These are phyloP conservation scores for Holotrichia oblita DNA, from an alignment of 1,140 invertebrate genomes.

Conservation along the genomic window DNA sequence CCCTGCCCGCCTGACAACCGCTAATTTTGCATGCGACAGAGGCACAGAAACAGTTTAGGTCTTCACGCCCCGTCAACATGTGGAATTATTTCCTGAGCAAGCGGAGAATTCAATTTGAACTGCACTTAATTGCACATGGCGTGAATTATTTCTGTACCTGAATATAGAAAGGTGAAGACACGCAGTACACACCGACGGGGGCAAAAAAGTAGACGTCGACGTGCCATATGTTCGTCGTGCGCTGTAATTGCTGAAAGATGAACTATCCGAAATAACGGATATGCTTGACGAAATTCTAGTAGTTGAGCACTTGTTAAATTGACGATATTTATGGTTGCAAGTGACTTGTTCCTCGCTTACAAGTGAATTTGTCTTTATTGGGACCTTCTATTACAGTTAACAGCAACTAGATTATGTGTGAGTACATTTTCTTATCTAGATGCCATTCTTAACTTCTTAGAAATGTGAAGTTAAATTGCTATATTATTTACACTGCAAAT, in stretches of 20 bases:
- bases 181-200: not conserved
- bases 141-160: conserved; percentile 43
- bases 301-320: not conserved
- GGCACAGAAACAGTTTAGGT: conserved; percentile 43
- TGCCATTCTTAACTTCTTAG: no score
- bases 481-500: no score
- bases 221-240: not conserved
- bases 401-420: no score
- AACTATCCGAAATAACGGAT: conserved; percentile 11
- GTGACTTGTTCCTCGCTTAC: not conserved
- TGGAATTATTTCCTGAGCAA: conserved; percentile 49
- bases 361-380: conserved; percentile 1
- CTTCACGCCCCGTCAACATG: conserved; percentile 46
- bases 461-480: no score
- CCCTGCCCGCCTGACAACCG: conserved; percentile 52
- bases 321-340: not conserved
- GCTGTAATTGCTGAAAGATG: conserved; percentile 27
- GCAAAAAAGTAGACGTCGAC: not conserved
- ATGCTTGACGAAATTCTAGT: not conserved
- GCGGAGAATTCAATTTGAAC: conserved; percentile 44
- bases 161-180: conserved; percentile 29
- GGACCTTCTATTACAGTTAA: not conserved
- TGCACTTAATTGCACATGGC: conserved; percentile 42
- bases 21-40: conserved; percentile 54
- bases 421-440: no score